Evolutionary conservation across 2,888 invertebrate species (phyloP), one percentile per base, ranked within the genome.

Genomic region (Ophion ventricosus): DNA sequence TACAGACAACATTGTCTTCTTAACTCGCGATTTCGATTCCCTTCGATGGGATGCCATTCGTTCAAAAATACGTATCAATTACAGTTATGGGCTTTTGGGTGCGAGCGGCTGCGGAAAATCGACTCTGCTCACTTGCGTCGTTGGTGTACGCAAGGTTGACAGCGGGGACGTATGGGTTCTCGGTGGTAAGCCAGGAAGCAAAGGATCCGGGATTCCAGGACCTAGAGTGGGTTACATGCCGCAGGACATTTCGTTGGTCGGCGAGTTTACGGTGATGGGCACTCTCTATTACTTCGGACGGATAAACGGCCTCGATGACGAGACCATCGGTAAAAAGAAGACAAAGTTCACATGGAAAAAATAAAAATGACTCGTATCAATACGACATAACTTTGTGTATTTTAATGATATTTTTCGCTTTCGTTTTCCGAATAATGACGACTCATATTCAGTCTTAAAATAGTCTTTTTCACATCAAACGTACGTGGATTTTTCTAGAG

Each of bases 71-170:
- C 1, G 11, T 14, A 43, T 3, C 14, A 14, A 43, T 43, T 43
- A 43, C 43, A 92, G 97, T 97, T 98, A 98, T 92, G 98, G 98
- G 40, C 94, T 98, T 8, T 94, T 98, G 25, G 98, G 98, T 1
- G 97, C 98, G 0, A 98, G 98, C 88, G 98, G 98, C 7, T 98
- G 98, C 91, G 98, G 98, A 4, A 98, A 98, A 92, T 98, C 98
- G 0, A 98, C 98, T 0, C 93, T 98, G 3, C 94, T 98, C 10
- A 96, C 97, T 73, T 97, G 97, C 93, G 95, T 98, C 87, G 97
- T 98, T 7, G 98, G 98, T 0, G 95, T 97, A 87, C 95, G 96
- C 84, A 94, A 95, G 74, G 94, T 98, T 61, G 96, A 97, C 92
- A 95, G 95, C 23, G 98, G 98, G 0, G 95, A 96, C 20, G 94